Evolutionary conservation across 2,113 vertebrate genomes (phyloP), one percentile per base, ranked within the genome.

Genomic region (Charadrius vociferus): DNA sequence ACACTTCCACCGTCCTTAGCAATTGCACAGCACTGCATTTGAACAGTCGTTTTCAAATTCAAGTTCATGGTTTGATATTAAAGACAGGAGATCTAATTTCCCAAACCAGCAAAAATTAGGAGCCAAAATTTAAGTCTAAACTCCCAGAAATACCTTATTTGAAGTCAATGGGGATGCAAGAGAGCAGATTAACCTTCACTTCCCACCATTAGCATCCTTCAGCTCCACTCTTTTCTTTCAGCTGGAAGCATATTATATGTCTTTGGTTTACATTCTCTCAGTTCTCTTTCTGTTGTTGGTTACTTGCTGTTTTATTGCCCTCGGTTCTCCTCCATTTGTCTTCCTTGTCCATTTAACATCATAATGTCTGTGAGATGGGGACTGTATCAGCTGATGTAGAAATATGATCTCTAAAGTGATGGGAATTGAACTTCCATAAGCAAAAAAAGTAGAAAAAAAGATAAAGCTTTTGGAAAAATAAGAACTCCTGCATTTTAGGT

Each of bases 231-330:
- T 82, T 11, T 81, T 55, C 32, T 70, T 81, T 70, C 34, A 32
- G 36, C 53, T 85, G 77, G 62, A 79, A 65, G 17, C 2, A 5
- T 10, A 4, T 56, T 32, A 8, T 27, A 0, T 24, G 14, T 55
- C 50, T 90, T 53, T 47, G 19, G 32, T 75, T 92, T 29, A 3
- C 9, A 3, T 56, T 92, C 43, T 90, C 7, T 15, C 47, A 59
- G 10, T 29, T 88, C 49, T 92, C 3, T 1, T 59, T 93, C 58
- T 65, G 26, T 34, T 49, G 43, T 14, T 87, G 29, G 45, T 72
- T 95, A 37, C 39, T 88, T 88, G 32, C 39, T 82, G 30, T 43
- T 95, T 95, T 79, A 93, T 87, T 95, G 70, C 83, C 36, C 59
- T 80, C 39, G 19, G 56, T 89, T 81, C 73, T 72, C 73, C 81